Evolutionary conservation across 2,113 vertebrate species (phyloP).

Genomic region (Elanus axillaris): DNA sequence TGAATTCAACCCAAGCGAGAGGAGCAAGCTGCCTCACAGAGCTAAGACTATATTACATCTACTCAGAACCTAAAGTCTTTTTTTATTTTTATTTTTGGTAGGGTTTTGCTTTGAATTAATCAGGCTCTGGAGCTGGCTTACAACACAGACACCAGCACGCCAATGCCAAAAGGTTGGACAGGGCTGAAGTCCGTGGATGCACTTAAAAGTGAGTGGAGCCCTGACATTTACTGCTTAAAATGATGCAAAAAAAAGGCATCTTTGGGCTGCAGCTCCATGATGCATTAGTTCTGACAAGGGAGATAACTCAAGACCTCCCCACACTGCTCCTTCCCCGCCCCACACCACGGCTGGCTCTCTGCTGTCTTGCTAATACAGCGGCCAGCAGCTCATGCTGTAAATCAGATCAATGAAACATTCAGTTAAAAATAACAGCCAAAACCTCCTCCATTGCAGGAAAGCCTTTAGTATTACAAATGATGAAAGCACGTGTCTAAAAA

Average conservation of each 20-base stretch:
- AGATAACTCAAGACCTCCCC: not conserved
- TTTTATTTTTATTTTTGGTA: not conserved
- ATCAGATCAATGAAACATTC: slow-evolving; percentile 38
- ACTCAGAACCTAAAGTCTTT: not conserved
- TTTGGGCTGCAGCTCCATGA: not conserved
- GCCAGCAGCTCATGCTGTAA: not conserved
- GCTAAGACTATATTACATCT: not conserved
- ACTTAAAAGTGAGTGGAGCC: not conserved
- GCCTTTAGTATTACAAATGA: slow-evolving; percentile 29
- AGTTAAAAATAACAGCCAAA: slow-evolving; percentile 45
- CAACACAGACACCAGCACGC: not conserved
- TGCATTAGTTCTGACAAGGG: not conserved
- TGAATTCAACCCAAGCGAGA: not conserved
- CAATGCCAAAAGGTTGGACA: not conserved
- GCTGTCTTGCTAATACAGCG: not conserved
- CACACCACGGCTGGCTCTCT: not conserved
- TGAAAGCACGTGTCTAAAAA: slow-evolving; percentile 19
- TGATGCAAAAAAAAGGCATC: not conserved
- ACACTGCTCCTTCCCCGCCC: not conserved
- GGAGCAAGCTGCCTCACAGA: not conserved
- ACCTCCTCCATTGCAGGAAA: slow-evolving; percentile 25
- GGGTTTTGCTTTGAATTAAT: not conserved
- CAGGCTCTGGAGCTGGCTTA: not conserved
- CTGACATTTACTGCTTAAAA: not conserved
- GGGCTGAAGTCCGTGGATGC: not conserved